These are phyloP conservation scores for Chaunax sp. DNA, from an alignment of 2,797 vertebrate genomes.

Conservation along the genomic window DNA sequence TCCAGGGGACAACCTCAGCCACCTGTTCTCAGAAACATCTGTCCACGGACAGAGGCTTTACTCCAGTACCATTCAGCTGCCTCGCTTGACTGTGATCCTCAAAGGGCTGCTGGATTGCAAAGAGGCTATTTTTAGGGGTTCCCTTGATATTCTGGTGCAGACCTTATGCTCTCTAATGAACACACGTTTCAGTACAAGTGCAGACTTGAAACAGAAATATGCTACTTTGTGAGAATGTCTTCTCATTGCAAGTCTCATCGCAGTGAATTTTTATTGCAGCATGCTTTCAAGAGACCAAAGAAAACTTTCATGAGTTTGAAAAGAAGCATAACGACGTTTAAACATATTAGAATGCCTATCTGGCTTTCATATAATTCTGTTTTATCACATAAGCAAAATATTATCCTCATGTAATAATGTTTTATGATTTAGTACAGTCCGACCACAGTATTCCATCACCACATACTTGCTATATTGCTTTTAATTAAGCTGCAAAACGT, in stretches of 20 bases:
- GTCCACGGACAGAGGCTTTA: constrained; percentile 73
- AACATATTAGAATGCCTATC: not conserved
- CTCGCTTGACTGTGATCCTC: constrained; percentile 71
- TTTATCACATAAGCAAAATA: not conserved
- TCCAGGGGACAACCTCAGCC: constrained; percentile 81
- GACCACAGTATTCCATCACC: constrained; percentile 45
- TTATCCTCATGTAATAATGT: not conserved
- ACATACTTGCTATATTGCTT: constrained; percentile 47
- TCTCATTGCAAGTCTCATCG: not conserved
- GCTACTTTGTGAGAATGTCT: constrained; percentile 24
- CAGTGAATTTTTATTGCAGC: not conserved
- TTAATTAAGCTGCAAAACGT: constrained; percentile 53
- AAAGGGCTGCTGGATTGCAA: constrained; percentile 66
- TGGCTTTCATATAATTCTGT: not conserved
- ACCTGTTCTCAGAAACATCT: constrained; percentile 85
- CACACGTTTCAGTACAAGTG: constrained; percentile 40
- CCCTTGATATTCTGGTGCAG: constrained; percentile 58
- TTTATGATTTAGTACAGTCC: constrained; percentile 47
- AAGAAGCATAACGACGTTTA: not conserved
- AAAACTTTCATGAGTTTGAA: not conserved
- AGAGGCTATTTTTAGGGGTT: constrained; percentile 73
- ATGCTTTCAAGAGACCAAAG: not conserved
- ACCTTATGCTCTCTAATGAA: constrained; percentile 71
- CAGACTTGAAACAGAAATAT: constrained; percentile 23
- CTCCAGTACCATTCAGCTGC: constrained; percentile 72